A percentile compares a stretch with the other conserved stretches of the same genome.
phyloP scores from a whole-genome alignment of 2,113 vertebrate species.

The Zosterops japonicus region DNA sequence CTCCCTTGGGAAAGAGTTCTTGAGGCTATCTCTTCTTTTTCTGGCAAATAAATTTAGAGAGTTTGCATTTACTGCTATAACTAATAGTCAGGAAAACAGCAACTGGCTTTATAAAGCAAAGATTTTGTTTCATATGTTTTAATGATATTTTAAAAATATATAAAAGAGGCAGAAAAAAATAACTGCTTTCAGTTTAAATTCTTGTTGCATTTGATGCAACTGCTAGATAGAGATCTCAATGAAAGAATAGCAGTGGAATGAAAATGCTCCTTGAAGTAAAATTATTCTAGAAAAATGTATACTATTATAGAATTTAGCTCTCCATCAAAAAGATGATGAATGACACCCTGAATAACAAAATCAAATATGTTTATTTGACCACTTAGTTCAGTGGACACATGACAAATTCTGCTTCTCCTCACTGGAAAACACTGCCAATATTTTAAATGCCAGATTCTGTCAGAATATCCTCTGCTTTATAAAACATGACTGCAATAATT shows the following conservation, averaged over 20 bases:
- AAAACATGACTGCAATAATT: background rate
- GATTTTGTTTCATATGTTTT: background rate
- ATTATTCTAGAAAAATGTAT: background rate
- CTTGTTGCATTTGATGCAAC: background rate
- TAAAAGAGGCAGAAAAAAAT: background rate
- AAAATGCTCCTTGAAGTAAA: conserved; percentile 16
- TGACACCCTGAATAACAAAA: conserved; percentile 25
- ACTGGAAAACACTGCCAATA: background rate
- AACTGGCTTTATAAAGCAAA: background rate
- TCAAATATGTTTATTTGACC: conserved; percentile 43
- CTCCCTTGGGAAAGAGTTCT: background rate
- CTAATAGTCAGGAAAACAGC: background rate
- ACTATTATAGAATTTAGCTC: background rate
- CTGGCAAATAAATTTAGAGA: background rate
- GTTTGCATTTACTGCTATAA: background rate
- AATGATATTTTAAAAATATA: background rate
- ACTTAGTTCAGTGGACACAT: conserved; percentile 2
- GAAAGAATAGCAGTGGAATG: background rate
- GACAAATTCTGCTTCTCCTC: conserved; percentile 29
- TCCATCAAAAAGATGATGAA: background rate
- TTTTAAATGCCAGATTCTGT: background rate
- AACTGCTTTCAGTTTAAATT: background rate
- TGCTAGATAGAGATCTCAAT: background rate
- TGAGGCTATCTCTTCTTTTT: background rate
- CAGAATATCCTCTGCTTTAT: background rate